Conservation (phyloP, 1,140 invertebrate species). For the Xylocopa sonorina region DNA sequence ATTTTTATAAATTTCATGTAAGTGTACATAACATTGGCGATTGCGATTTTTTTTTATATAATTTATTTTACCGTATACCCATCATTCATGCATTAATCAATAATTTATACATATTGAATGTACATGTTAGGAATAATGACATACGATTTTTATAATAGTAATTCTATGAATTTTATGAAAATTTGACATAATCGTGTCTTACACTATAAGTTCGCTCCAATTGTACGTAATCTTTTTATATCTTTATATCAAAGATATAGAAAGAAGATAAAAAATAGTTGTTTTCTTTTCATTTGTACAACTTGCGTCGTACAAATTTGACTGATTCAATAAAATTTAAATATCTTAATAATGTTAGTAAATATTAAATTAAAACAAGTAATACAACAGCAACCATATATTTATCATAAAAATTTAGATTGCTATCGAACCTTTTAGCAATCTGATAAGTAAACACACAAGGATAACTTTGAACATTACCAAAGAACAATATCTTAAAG, state of each 20-base stretch:
- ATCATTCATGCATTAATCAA: slow-evolving; percentile 8
- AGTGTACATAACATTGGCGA: slow-evolving; percentile 59
- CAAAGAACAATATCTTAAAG: slow-evolving; percentile 15
- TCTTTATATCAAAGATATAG: slow-evolving; percentile 4
- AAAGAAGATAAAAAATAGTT: slow-evolving; percentile 1
- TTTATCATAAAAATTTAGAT: slow-evolving; percentile 3
- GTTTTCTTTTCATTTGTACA: slow-evolving; percentile 2
- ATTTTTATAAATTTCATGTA: slow-evolving; percentile 58
- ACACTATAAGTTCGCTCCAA: not conserved
- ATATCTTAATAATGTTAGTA: not conserved
- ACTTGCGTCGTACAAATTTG: slow-evolving; percentile 13
- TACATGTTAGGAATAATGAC: slow-evolving; percentile 18
- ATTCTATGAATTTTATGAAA: slow-evolving; percentile 11
- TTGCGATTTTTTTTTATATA: slow-evolving; percentile 15
- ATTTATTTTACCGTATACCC: slow-evolving; percentile 21
- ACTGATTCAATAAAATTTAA: slow-evolving; percentile 10
- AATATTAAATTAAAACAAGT: slow-evolving; percentile 31
- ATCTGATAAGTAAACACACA: slow-evolving; percentile 17
- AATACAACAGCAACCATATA: slow-evolving; percentile 9
- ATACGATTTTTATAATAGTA: slow-evolving; percentile 12
- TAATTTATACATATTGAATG: slow-evolving; percentile 25
- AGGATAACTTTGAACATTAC: slow-evolving; percentile 29
- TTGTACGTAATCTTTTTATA: not conserved
- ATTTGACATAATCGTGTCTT: not conserved
- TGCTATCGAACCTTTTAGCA: not conserved